phyloP scores from a whole-genome alignment of 1,140 invertebrate genomes.

The Neodiprion fabricii region DNA sequence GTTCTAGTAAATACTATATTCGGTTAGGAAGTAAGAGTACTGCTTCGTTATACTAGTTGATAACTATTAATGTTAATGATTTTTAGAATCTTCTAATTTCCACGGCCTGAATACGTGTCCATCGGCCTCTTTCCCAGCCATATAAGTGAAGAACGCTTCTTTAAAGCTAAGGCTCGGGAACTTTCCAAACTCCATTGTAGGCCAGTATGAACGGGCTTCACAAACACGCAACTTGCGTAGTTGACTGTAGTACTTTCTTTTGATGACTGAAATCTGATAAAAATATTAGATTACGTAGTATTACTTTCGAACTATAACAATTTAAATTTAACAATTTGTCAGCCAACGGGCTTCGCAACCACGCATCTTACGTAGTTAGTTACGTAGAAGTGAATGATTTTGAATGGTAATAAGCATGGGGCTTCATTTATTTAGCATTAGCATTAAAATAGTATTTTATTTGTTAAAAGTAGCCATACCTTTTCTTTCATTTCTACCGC shows the following conservation, averaged over 20 bases:
- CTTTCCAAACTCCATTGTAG: constrained; percentile 44
- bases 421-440: no score
- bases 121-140: constrained; percentile 43
- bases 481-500: constrained; percentile 31
- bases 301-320: neutral
- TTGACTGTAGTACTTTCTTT: constrained; percentile 37
- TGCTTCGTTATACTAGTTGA: no score
- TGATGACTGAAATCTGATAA: constrained; percentile 38
- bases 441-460: constrained; percentile 14
- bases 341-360: no score
- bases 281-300: constrained; percentile 12
- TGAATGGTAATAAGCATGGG: no score
- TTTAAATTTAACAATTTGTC: no score
- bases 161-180: constrained; percentile 47
- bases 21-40: no score
- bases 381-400: constrained; percentile 7
- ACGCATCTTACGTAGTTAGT: neutral
- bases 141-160: constrained; percentile 49
- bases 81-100: constrained; percentile 1
- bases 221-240: constrained; percentile 41
- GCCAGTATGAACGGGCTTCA: constrained; percentile 39
- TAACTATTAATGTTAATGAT: no score
- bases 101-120: constrained; percentile 38
- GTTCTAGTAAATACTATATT: no score
- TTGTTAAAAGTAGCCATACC: constrained; percentile 18